Conservation (phyloP, 1,140 invertebrate genomes). For the Aricia agestis region DNA sequence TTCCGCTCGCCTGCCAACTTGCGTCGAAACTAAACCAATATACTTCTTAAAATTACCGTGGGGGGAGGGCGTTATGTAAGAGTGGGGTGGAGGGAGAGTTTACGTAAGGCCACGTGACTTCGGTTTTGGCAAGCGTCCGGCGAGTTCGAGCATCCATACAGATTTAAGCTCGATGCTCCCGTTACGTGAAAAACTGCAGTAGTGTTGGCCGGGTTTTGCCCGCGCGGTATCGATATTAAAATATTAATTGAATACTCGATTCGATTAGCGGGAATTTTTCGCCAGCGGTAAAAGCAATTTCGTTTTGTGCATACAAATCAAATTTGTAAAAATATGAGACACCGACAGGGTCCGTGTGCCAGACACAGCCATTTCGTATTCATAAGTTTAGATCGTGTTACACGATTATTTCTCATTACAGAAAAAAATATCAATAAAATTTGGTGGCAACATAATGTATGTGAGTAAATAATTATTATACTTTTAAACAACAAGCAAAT, state of each 20-base stretch:
- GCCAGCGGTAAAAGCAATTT: constrained; percentile 9
- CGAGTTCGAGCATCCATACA: constrained; percentile 37
- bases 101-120: constrained; percentile 54
- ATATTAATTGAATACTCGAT: constrained; percentile 11
- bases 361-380: background rate
- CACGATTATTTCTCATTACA: no score
- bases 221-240: constrained; percentile 22
- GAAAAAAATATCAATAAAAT: no score
- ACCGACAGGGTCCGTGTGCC: background rate
- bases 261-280: constrained; percentile 14
- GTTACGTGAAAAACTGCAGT: constrained; percentile 37
- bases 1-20: constrained; percentile 42
- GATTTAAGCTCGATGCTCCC: constrained; percentile 41
- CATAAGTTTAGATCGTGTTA: no score
- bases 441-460: no score
- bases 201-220: background rate
- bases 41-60: constrained; percentile 60
- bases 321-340: constrained; percentile 8
- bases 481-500: no score
- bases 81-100: constrained; percentile 29
- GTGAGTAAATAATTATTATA: no score
- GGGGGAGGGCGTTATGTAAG: constrained; percentile 41
- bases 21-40: constrained; percentile 63
- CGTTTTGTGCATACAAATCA: background rate
- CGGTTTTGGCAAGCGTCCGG: constrained; percentile 46